Conservation (phyloP, 1,140 invertebrate genomes). For the Dryas iulia region DNA sequence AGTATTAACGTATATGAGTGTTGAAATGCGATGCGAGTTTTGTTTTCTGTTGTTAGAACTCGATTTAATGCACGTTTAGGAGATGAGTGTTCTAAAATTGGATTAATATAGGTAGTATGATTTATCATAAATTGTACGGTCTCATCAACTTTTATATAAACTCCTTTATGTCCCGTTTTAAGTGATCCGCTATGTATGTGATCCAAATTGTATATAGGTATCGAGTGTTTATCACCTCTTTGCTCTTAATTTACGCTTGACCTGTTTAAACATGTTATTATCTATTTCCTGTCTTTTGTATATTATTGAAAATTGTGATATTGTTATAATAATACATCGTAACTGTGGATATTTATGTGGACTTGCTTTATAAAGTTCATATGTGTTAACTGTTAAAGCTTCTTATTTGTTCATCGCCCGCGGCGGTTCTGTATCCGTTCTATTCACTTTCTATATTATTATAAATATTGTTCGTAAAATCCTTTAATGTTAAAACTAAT, state of each 20-base stretch:
- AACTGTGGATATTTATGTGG: constrained; percentile 65
- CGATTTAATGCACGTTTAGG: constrained; percentile 59
- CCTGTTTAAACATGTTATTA: constrained; percentile 70
- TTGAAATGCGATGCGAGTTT: constrained; percentile 38
- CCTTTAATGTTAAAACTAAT: constrained; percentile 39
- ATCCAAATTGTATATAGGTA: constrained; percentile 59
- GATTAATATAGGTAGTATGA: constrained; percentile 52
- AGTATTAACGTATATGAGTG: constrained; percentile 52
- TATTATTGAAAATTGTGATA: constrained; percentile 80
- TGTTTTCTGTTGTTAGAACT: constrained; percentile 51
- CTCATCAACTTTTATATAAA: constrained; percentile 58
- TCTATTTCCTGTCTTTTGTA: constrained; percentile 72
- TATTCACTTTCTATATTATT: constrained; percentile 39
- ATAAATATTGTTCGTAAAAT: constrained; percentile 40
- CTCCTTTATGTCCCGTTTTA: constrained; percentile 54
- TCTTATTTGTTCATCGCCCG: constrained; percentile 32
- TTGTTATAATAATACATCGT: constrained; percentile 72
- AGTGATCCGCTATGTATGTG: constrained; percentile 52
- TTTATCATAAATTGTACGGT: constrained; percentile 45
- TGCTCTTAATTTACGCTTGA: constrained; percentile 72
- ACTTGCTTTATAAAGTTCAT: constrained; percentile 55
- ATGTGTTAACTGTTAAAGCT: constrained; percentile 56
- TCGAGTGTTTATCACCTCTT: constrained; percentile 56
- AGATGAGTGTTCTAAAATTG: constrained; percentile 65
- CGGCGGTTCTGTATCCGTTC: constrained; percentile 30